Percentiles rank a stretch among this genome's conserved stretches.
Conservation (phyloP, 2,113 vertebrate genomes). For the Ranitomeya variabilis region DNA sequence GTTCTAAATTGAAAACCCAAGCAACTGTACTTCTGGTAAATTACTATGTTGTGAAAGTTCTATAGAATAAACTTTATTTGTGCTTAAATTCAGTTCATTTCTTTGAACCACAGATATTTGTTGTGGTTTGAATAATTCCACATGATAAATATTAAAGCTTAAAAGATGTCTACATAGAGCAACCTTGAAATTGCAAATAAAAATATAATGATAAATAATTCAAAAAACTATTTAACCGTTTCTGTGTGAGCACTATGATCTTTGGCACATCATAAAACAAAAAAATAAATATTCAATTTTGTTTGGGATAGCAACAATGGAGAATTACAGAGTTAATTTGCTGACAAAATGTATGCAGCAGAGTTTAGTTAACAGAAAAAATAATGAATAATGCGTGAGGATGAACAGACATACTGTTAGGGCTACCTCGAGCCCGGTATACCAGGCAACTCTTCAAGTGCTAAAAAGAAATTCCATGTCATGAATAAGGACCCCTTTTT, state of each 20-base stretch:
- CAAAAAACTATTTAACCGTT: slow-evolving; percentile 33
- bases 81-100: slow-evolving; percentile 12
- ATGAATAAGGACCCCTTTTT: no score
- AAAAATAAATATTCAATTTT: slow-evolving; percentile 40
- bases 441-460: no score
- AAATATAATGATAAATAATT: slow-evolving; percentile 43
- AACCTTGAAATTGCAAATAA: slow-evolving; percentile 12
- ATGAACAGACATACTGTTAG: no score
- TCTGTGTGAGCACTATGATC: slow-evolving; percentile 33
- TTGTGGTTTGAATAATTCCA: slow-evolving; percentile 3
- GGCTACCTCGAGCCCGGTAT: no score
- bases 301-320: neutral
- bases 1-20: slow-evolving; percentile 20
- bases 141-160: slow-evolving; percentile 2
- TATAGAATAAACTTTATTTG: slow-evolving; percentile 37
- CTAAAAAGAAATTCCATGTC: no score
- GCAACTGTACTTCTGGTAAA: slow-evolving; percentile 12
- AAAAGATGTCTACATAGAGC: slow-evolving; percentile 21
- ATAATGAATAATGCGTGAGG: no score
- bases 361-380: neutral
- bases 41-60: slow-evolving; percentile 29
- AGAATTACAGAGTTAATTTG: neutral
- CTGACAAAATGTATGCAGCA: neutral
- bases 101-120: neutral
- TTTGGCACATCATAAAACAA: neutral